Conservation (phyloP, 1,140 invertebrate species). For the Lethocerus indicus region DNA sequence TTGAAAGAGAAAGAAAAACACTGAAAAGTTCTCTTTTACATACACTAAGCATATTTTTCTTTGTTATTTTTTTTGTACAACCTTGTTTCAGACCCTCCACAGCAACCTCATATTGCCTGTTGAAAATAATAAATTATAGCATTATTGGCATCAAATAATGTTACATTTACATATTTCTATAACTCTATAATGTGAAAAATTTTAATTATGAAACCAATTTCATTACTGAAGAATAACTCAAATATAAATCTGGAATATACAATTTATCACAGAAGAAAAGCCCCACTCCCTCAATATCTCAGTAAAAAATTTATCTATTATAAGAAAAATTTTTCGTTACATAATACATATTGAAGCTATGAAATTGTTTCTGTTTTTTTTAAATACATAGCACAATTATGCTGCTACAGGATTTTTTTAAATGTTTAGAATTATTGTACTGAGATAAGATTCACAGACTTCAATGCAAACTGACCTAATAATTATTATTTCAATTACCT, state of each 20-base stretch:
- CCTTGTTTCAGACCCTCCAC: conserved; percentile 69
- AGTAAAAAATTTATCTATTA: too few relatives aligned
- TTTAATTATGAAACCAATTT: not conserved
- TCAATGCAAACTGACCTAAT: too few relatives aligned
- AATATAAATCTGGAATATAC: not conserved
- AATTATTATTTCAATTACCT: too few relatives aligned
- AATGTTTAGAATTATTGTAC: too few relatives aligned
- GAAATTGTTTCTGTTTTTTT: too few relatives aligned
- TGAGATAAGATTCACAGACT: too few relatives aligned
- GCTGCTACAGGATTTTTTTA: too few relatives aligned
- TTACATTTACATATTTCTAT: not conserved
- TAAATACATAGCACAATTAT: too few relatives aligned
- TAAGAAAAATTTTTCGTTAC: too few relatives aligned
- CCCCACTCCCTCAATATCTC: too few relatives aligned
- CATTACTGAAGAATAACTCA: not conserved
- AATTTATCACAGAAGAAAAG: too few relatives aligned
- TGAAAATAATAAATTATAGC: conserved; percentile 13
- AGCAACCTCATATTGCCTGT: conserved; percentile 49
- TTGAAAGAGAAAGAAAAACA: conserved; percentile 8
- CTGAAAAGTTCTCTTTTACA: conserved; percentile 11
- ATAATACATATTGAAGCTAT: too few relatives aligned
- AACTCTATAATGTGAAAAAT: not conserved
- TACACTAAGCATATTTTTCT: conserved; percentile 20
- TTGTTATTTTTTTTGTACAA: conserved; percentile 49
- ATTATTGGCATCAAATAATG: not conserved